A percentile compares a stretch with the other conserved stretches of the same genome.
Conservation (phyloP, 1,140 invertebrate genomes). For the Daktulosphaira vitifoliae region DNA sequence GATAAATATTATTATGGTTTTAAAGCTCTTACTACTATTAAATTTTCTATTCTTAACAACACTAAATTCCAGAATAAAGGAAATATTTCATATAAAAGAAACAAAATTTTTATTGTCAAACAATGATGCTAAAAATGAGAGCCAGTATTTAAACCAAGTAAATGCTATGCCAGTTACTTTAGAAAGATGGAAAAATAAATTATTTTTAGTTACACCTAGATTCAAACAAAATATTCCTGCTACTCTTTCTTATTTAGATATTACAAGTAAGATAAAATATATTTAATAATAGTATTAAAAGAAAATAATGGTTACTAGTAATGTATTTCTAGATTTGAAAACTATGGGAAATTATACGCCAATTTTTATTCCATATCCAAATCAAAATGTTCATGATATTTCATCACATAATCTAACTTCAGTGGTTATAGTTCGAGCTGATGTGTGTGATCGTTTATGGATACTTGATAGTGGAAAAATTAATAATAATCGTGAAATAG, state of each 20-base stretch:
- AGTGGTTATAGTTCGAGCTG: conserved; percentile 46
- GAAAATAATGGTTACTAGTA: too few species aligned
- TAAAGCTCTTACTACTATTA: too few species aligned
- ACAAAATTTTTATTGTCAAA: conserved; percentile 59
- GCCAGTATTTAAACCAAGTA: conserved; percentile 52
- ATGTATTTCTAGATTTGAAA: conserved; percentile 22
- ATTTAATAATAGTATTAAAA: too few species aligned
- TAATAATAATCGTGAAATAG: conserved; percentile 48
- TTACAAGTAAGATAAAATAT: conserved; percentile 44
- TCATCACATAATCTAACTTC: conserved; percentile 51
- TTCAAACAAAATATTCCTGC: conserved; percentile 62
- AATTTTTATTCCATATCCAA: conserved; percentile 63
- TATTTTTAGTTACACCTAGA: conserved; percentile 65
- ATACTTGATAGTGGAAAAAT: conserved; percentile 61
- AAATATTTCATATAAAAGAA: conserved; percentile 57
- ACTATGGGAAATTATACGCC: conserved; percentile 45
- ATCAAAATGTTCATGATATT: conserved; percentile 46
- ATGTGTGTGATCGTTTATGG: conserved; percentile 66
- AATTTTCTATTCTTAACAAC: not conserved
- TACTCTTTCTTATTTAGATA: conserved; percentile 59
- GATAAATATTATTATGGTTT: too few species aligned
- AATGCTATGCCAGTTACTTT: conserved; percentile 64
- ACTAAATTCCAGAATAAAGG: conserved; percentile 43
- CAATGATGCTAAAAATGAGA: conserved; percentile 49
- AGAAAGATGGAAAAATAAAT: conserved; percentile 60